Evolutionary conservation across 2,888 invertebrate genomes (phyloP), one percentile per base, ranked within the genome.

Genomic region (Lasioglossum oenotherae): DNA sequence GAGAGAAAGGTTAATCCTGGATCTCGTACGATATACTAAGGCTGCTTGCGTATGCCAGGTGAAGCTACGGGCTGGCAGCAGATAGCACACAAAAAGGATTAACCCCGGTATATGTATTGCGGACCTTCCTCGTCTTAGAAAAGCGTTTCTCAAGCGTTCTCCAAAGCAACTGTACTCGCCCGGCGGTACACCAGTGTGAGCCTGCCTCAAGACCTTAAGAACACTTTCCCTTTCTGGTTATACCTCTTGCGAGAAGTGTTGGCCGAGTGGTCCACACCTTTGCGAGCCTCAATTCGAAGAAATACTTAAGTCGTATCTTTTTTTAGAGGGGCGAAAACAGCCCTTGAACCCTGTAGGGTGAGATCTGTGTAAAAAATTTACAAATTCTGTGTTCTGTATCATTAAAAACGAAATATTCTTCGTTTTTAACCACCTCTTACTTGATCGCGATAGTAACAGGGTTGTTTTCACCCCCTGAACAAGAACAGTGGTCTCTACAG

Each of bases 1-100:
- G 31, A 64, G 14, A 16, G 27, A 64, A 64, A 64, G 60, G 60
- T 64, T 64, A 64, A 64, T 64, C 60, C 60, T 64, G 60, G 60
- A 31, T 64, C 16, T 16, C 16, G 31, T 2, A 31, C 60, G 60
- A 53, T 53, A 31, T 27, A 64, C 60, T 14, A 27, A 64, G 27
- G 60, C 31, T 5, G 27, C 31, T 64, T 14, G 1, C 4, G 4
- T 14, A 14, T 14, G 16, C 31, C 60, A 64, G 60, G 60, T 64
- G 60, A 53, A 53, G 23, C 53, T 53, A n/a, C 53, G 23, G 10
- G 10, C 53, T 16, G 60, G 12, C 27, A 5, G 27, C 14, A 60
- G 60, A 60, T 60, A 64, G 60, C 14, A 27, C 60, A 31, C 60
- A 64, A 64, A 64, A 64, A 64, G 60, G 60, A 64, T 64, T 64